A percentile compares a stretch with the other conserved stretches of the same genome.
Conservation (phyloP, 2,113 vertebrate species). For the Tauraco erythrolophus region DNA sequence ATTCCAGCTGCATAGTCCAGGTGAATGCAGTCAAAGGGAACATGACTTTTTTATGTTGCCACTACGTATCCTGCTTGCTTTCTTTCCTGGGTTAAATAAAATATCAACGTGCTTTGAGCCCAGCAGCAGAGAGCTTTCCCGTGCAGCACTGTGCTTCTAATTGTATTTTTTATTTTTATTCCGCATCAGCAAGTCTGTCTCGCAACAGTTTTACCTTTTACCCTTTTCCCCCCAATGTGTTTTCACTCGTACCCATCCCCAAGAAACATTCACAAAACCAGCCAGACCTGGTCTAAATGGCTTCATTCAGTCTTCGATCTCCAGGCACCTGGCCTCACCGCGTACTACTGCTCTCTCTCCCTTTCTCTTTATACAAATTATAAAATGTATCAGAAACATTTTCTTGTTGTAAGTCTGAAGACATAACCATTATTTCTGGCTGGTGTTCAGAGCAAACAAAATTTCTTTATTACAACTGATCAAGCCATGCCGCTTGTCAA, state of each 20-base stretch:
- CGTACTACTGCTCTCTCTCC: not conserved
- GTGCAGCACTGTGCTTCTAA: not conserved
- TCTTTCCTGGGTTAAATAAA: not conserved
- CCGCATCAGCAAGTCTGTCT: not conserved
- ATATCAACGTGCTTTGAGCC: not conserved
- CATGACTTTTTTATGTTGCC: not conserved
- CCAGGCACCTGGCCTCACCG: not conserved
- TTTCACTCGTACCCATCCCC: not conserved
- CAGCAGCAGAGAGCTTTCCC: not conserved
- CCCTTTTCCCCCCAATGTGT: not conserved
- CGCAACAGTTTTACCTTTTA: not conserved
- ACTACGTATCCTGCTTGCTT: not conserved
- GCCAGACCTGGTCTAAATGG: not conserved
- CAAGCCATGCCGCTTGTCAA: not conserved
- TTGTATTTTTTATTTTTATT: not conserved
- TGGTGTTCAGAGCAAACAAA: not conserved
- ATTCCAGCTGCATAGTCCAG: not conserved
- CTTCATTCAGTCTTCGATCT: not conserved
- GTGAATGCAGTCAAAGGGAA: not conserved
- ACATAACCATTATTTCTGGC: not conserved
- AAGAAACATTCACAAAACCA: accelerated
- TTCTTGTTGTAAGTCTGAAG: not conserved
- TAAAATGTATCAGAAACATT: not conserved
- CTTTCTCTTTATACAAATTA: not conserved
- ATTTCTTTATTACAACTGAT: not conserved